Evolutionary conservation across 2,113 vertebrate species (phyloP), one percentile per base, ranked within the genome.

Genomic region (Catharus minimus): DNA sequence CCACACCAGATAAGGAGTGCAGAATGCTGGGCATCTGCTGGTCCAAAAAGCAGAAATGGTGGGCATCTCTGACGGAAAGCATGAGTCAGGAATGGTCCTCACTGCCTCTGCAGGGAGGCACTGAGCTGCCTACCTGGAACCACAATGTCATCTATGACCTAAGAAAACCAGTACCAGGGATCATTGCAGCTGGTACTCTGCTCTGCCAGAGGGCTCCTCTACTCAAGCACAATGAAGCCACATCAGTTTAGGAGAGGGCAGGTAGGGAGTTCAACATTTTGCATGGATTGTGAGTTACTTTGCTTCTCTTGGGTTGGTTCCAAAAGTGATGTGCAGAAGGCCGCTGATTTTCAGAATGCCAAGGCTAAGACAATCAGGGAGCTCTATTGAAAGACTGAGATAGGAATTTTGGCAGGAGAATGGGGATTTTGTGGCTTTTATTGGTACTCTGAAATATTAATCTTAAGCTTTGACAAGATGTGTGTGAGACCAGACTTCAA

Each of bases 401-500:
- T 28, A 81, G 8, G 28, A 65, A 58, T 84, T 80, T 57, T 53
- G 15, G 53, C 18, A 1, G 61, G n/a, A 68, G 15, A 6, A 7
- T 60, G 39, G 8, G 15, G 30, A 27, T 36, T 61, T 18, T 75
- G 55, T 67, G 38, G 9, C 16, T 46, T 36, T 56, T 74, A 17
- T n/a, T 26, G 41, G 7, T 16, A 46, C 32, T 72, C 58, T 55
- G 32, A 27, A 64, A 50, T 78, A 55, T 82, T 91, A 77, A 69
- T 66, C 62, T 82, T 82, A 64, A 90, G 6, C 67, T 88, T 86
- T 89, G 82, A 53, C 82, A 88, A 74, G 64, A 47, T 60, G 19
- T 57, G 13, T 80, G 49, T 77, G 77, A 96, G 84, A 92, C 82
- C 75, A 86, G 52, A 68, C 52, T 90, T 87, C 24, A 62, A 79